phyloP scores from a whole-genome alignment of 2,113 vertebrate genomes.

The Sardina pilchardus region DNA sequence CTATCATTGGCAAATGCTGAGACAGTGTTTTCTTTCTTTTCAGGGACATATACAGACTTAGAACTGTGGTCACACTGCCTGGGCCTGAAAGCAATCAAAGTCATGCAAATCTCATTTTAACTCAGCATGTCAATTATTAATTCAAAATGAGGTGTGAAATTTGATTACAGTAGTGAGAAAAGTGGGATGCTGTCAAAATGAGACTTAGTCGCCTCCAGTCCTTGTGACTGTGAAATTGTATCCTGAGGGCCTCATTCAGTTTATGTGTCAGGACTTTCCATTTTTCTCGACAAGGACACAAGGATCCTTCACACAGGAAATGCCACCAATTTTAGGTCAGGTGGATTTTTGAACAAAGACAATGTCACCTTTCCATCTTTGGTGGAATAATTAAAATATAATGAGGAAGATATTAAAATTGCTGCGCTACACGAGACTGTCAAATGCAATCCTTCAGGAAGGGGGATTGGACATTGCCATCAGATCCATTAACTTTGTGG shows the following conservation, averaged over 20 bases:
- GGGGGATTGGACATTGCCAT: background rate
- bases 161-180: constrained; percentile 40
- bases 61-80: constrained; percentile 3
- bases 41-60: background rate
- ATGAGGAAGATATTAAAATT: background rate
- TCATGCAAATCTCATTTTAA: constrained; percentile 14
- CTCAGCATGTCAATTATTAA: constrained; percentile 33
- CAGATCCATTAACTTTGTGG: background rate
- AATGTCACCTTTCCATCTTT: constrained; percentile 1
- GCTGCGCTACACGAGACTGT: background rate
- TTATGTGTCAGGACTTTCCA: constrained; percentile 26
- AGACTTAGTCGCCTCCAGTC: constrained; percentile 2
- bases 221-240: constrained; percentile 39
- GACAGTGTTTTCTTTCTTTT: background rate
- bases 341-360: background rate
- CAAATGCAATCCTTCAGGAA: background rate
- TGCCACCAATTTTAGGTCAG: constrained; percentile 18
- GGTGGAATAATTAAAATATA: constrained; percentile 20
- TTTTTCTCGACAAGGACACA: constrained; percentile 24
- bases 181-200: constrained; percentile 29
- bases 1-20: background rate
- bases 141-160: constrained; percentile 42
- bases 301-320: constrained; percentile 26
- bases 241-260: constrained; percentile 37
- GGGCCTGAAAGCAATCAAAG: constrained; percentile 21